Evolutionary conservation across 1,140 invertebrate species (phyloP), one percentile per base, ranked within the genome.

Genomic region (Delia radicum): DNA sequence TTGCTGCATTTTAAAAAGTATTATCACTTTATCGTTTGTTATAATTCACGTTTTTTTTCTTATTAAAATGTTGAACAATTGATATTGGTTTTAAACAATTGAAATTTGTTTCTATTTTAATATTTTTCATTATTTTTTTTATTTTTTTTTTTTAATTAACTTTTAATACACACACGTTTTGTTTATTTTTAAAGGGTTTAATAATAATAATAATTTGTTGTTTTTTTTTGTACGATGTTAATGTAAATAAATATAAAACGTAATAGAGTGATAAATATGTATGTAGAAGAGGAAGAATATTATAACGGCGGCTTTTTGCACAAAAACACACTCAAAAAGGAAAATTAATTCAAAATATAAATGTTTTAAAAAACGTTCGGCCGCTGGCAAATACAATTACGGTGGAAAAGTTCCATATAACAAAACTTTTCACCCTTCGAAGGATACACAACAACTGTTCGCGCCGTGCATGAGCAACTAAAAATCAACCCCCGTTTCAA

Each of bases 361-460:
- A 69, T 55, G 8, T 75, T 46, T 74, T 63, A 69, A 76, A 74
- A 76, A 69, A 74, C 73, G 72, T 65, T 73, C 37, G 69, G 75
- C 75, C 75, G 75, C 75, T 73, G 37, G 69, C 71, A 71, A 33
- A 69, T 69, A 69, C 65, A 46, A 73, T 46, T 76, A 74, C 82
- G 82, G 81, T 80, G 81, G 77, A 76, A 81, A 81, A 82, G 79
- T 81, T 79, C 78, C 74, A 63, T 69, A 46, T 15, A 80, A 82
- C 79, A 69, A 69, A 85, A 84, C 82, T 82, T 84, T 84, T 82
- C 83, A 84, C 83, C 83, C 80, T 81, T 79, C 83, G 83, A 85
- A 85, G 83, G 83, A 85, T 85, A 85, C 83, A 85, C 83, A 85
- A 85, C 83, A 85, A 85, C 83, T 85, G 83, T 80, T 82, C 79